These are phyloP conservation scores for Acrocephalus scirpaceus DNA, from an alignment of 2,797 vertebrate genomes.

Conservation along the genomic window DNA sequence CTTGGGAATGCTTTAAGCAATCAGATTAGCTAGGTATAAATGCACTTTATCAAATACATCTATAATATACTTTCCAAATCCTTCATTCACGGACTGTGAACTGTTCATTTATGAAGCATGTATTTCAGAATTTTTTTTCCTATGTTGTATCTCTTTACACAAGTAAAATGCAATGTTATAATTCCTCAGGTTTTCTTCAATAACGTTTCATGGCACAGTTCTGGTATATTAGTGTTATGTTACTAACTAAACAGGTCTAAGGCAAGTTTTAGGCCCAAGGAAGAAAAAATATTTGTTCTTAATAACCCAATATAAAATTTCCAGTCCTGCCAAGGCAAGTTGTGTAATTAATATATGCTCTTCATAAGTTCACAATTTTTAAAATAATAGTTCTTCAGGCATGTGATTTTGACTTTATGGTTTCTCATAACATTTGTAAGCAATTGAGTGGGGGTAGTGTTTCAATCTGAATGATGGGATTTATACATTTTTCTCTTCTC, in stretches of 20 bases:
- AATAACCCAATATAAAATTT: neutral
- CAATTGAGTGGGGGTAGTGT: neutral
- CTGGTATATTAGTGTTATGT: neutral
- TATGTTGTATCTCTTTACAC: neutral
- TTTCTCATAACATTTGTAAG: slow-evolving; percentile 22
- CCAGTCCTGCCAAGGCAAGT: neutral
- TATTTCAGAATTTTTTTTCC: neutral
- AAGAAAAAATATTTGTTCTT: neutral
- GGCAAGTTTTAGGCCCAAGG: neutral
- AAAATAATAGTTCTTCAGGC: neutral
- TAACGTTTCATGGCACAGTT: neutral
- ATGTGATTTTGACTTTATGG: neutral
- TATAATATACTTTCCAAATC: neutral
- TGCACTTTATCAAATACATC: neutral
- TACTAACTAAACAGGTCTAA: neutral
- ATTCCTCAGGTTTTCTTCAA: neutral
- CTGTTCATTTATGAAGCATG: neutral
- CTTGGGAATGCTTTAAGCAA: slow-evolving; percentile 5
- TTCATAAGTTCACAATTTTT: neutral
- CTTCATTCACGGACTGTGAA: neutral
- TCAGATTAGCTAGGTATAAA: neutral
- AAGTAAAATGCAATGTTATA: neutral
- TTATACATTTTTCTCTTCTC: neutral
- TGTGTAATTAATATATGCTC: neutral
- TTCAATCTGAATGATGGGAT: neutral